These are phyloP conservation scores for Mesembrinibis cayennensis DNA, from an alignment of 2,113 vertebrate genomes.

Conservation along the genomic window DNA sequence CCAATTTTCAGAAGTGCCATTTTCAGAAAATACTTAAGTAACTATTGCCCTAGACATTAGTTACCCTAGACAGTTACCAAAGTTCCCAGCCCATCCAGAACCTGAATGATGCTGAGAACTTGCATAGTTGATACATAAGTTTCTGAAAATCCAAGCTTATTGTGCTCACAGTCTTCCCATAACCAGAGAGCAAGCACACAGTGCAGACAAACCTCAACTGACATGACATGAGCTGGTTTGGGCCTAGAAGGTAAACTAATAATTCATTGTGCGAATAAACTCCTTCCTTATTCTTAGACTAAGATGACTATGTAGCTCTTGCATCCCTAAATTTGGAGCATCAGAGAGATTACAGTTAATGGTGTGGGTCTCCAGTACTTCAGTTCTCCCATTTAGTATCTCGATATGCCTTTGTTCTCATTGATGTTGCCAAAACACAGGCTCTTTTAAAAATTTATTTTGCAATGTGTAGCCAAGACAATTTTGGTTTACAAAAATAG, in stretches of 20 bases:
- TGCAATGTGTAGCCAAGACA: not conserved
- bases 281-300: not conserved
- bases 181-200: accelerated
- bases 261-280: not conserved
- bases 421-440: not conserved
- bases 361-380: not conserved
- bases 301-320: not conserved
- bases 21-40: not conserved
- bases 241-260: not conserved
- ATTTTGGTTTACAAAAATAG: not conserved
- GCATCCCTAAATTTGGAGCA: not conserved
- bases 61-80: not conserved
- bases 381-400: not conserved
- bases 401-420: not conserved
- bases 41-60: not conserved
- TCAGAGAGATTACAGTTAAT: not conserved
- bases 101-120: not conserved
- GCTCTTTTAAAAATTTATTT: not conserved
- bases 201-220: not conserved
- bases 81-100: not conserved
- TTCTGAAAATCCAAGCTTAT: not conserved
- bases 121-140: not conserved
- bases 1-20: not conserved
- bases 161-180: not conserved
- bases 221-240: not conserved